Base-by-base conservation (phyloP, 2,797 vertebrate species). In the Clarias fuscus region DNA sequence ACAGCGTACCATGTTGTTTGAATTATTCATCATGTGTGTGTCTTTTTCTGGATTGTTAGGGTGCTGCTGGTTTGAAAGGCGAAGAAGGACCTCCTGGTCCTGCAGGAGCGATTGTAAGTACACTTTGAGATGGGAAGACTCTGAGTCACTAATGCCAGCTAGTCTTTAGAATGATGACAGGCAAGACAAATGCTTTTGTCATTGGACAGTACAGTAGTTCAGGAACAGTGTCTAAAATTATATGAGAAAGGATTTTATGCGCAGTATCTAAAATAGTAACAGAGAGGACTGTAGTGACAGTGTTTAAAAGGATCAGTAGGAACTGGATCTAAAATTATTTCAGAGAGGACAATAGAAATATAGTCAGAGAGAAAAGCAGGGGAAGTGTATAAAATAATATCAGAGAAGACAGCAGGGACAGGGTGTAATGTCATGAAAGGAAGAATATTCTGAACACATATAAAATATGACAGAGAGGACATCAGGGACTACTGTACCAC, bases 61-160 rank as follows among this genome's bases (percentile, higher is more conserved):
- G 98, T 88, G 89, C 96, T 6, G 89, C 92, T 48, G 98, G 98
- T 67, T 90, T 99, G 91, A 99, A 99, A 90, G 98, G 98, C 84
- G 96, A 94, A 88, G 97, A 97, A 89, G 98, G 98, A 0, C 96
- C 96, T 15, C 89, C 92, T 0, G 98, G 98, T 33, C 87, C 94
- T 8, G 86, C 95, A 0, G 98, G 98, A 67, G 43, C 93, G 84
- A 91, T 90, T 1, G 98, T 99, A 95, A 96, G 97, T 64, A 20
- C 88, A 84, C 88, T 89, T 78, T 81, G 4, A 11, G 70, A 33
- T 62, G 20, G 8, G 58, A 37, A 68, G 10, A 2, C 30, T 76
- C 53, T 24, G 11, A 80, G 24, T 27, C 1, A 53, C 10, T 53
- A 18, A 67, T 67, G 8, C 67, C 40, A 53, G n/a, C 40, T 30